Evolutionary conservation across 2,888 invertebrate genomes (phyloP), one percentile per base, ranked within the genome.

Genomic region (Steinernema carpocapsae): DNA sequence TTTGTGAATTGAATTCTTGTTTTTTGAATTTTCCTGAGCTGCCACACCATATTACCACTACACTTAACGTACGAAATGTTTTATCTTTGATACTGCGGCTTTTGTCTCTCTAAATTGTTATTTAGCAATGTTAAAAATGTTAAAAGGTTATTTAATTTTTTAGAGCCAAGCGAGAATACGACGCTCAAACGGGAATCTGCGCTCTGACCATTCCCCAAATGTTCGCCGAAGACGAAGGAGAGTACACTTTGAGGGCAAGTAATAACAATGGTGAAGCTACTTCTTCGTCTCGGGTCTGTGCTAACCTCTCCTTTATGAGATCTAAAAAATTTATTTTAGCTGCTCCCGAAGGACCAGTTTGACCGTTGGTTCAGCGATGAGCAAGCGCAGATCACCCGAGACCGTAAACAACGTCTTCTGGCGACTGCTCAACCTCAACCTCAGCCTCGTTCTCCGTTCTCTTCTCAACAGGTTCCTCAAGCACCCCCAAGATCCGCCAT

Each of bases 181-280:
- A 95, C 72, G 70, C 79, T 7, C 92, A 92, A 88, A 94, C 93
- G 81, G 97, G 97, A 73, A 92, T 93, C 81, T 94, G 94, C 82
- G 93, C 93, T 77, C 91, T 97, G 85, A 92, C 94, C 85, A 97
- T 99, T 87, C 93, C 93, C 88, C 93, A 94, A 88, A 94, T 96
- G 84, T 95, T 95, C 77, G 94, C 94, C 74, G 95, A 95, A 72
- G 95, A 96, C 89, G 94, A 95, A 14, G 86, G 85, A 45, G 85
- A 86, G 70, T 89, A 89, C 84, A 88, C 88, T 4, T 89, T 88
- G 80, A 83, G 87, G 45, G 89, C 89, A 10, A 81, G 79, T 43
- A 89, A 88, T 77, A 83, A 86, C n/a, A 88, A 86, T 17, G 89
- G 89, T 12, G 87, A 88, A 75, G 87, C 88, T 1, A 79, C 86